These are phyloP conservation scores for Psittacula derbiana DNA, from an alignment of 2,797 vertebrate genomes.

Conservation along the genomic window DNA sequence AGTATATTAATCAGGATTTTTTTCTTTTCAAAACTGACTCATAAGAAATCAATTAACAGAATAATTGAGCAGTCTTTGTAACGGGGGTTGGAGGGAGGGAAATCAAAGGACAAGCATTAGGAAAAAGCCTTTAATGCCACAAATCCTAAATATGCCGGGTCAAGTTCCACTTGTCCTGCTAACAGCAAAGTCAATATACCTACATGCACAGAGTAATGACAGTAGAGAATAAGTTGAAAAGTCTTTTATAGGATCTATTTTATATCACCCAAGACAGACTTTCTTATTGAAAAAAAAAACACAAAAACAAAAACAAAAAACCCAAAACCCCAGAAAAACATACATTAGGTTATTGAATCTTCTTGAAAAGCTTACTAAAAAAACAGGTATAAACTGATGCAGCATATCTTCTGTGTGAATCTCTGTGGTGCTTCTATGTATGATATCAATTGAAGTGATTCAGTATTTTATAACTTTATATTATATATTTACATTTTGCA, in stretches of 20 bases:
- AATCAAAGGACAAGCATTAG: neutral
- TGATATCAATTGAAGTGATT: neutral
- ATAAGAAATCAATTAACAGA: neutral
- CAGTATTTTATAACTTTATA: neutral
- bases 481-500: neutral
- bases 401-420: neutral
- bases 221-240: neutral
- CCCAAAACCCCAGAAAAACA: neutral
- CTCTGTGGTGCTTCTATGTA: neutral
- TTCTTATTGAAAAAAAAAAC: neutral
- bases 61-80: neutral
- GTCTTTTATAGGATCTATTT: neutral
- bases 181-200: neutral
- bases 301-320: no score
- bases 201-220: neutral
- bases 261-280: neutral
- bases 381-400: neutral
- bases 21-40: neutral
- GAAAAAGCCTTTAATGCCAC: neutral
- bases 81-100: neutral
- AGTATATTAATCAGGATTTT: neutral
- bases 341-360: neutral
- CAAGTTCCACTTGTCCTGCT: neutral
- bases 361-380: neutral
- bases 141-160: neutral